Evolutionary conservation across 2,888 invertebrate species (phyloP), one percentile per base, ranked within the genome.

Genomic region (Caenorhabditis sp.): DNA sequence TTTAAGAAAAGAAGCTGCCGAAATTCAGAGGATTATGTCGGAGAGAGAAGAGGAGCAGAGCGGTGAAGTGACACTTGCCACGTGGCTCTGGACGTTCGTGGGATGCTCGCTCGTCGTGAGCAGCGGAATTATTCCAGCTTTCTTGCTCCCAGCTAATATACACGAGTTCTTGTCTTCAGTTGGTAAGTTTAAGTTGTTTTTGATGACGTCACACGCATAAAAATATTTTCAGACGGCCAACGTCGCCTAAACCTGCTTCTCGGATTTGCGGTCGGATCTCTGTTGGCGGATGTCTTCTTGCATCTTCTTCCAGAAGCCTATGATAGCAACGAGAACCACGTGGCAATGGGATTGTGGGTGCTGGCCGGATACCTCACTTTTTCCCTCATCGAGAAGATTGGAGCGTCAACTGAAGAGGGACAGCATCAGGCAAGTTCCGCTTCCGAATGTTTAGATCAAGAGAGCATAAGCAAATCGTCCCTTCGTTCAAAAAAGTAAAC

Each of bases 261-360:
- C 15, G 71, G 81, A 0, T 87, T 86, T 56, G 84, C 86, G 0
- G 85, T 87, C 32, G 87, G 87, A 2, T 81, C 83, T 43, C 65
- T 87, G 9, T 72, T 87, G 2, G 86, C 84, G 5, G 87, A 87
- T 45, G 86, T 87, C 1, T 86, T 87, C 35, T 73, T 87, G 22
- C 86, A 87, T 53, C 61, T 87, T 1, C 70, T 87, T 1, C 86
- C 87, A 6, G 87, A 87, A 62, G 79, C 84, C 0, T 87, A 83
- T 70, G 66, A 61, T 5, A 46, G 53, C 53, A 76, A 76, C 32
- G 46, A 63, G 1, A 62, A 81, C 35, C 55, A 52, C 27, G 53
- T 43, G 1, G 15, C 55, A 6, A 71, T 79, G 3, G 86, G 86
- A 30, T 8, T 85, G 15, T 85, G 83, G 77, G 72, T 78, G 7